Evolutionary conservation across 1,140 invertebrate genomes (phyloP), one percentile per base, ranked within the genome.

Genomic region (Drosophila ohnishii): DNA sequence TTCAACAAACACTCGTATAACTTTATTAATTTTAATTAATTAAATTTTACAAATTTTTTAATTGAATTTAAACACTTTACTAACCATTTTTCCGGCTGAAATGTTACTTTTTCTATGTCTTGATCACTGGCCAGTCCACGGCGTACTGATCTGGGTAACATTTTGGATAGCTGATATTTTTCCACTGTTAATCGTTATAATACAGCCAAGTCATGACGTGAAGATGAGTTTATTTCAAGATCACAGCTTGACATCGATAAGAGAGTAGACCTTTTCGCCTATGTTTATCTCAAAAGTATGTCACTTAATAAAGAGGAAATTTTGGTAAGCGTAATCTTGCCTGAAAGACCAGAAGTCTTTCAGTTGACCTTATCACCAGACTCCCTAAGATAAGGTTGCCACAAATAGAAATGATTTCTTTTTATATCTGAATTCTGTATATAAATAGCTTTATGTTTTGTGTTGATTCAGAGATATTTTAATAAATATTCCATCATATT

Each of bases 241-340:
- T 5, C 50, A 35, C 50, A 53, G 32, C 32, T 35, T 53, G 50
- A 53, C 32, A 35, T 53, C 13, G 32, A 53, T 53, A 35, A 35
- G 50, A 22, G 1, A 22, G 1, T 9, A 3, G 0, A 13, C 1
- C 13, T 35, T 51, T 51, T 14, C 25, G 3, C 25, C 2, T 6
- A 8, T 10, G n/a, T 14, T 37, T 55, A 55, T 55, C 32, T 55
- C 3, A 13, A 0, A 0, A 19, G 6, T 2, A 13, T 19, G 47
- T 30, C 9, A 9, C 9, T 32, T 16, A 7, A 48, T 10, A 10
- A 14, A 30, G n/a, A 5, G 11, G 25, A 28, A 0, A 16, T 30
- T 30, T 50, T 30, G 4, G n/a, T 7, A 16, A 32, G 10, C 48
- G 11, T 13, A 8, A 35, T 53, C 50, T 53, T 35, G 16, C 5